Percentiles rank a stretch among this genome's conserved stretches.
phyloP scores from a whole-genome alignment of 2,888 invertebrate species.

The Nephrocerus scutellatus region DNA sequence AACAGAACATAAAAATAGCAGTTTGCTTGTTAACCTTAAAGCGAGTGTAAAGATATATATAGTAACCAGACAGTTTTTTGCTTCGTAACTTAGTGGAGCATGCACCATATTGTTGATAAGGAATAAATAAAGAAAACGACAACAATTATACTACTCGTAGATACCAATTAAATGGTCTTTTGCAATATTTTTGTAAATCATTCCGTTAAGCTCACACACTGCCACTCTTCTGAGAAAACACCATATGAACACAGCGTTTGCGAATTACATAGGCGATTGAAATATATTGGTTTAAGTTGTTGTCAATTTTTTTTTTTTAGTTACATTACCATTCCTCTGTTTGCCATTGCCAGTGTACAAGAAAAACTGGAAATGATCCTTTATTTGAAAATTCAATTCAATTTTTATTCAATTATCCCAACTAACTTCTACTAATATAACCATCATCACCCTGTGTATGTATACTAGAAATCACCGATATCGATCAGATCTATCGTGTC shows the following conservation, averaged over 20 bases:
- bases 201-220: too few relatives aligned
- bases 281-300: constrained; percentile 1
- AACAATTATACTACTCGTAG: too few relatives aligned
- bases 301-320: constrained; percentile 3
- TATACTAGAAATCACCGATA: constrained; percentile 51
- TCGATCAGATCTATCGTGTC: constrained; percentile 91
- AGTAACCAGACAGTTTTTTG: not conserved
- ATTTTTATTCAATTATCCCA: too few relatives aligned
- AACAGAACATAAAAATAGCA: constrained; percentile 7
- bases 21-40: not conserved
- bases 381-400: too few relatives aligned
- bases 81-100: constrained; percentile 23
- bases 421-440: constrained; percentile 3
- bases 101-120: constrained; percentile 16
- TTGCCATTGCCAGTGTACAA: constrained; percentile 1
- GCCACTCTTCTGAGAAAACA: too few relatives aligned
- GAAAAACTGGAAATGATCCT: not conserved
- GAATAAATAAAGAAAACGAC: too few relatives aligned
- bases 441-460: constrained; percentile 21
- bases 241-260: too few relatives aligned
- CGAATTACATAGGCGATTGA: too few relatives aligned
- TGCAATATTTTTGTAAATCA: too few relatives aligned
- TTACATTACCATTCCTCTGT: not conserved
- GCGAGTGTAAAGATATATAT: constrained; percentile 1
- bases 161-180: too few relatives aligned